Evolutionary conservation across 2,888 invertebrate species (phyloP).

Genomic region (Ophion costatus): DNA sequence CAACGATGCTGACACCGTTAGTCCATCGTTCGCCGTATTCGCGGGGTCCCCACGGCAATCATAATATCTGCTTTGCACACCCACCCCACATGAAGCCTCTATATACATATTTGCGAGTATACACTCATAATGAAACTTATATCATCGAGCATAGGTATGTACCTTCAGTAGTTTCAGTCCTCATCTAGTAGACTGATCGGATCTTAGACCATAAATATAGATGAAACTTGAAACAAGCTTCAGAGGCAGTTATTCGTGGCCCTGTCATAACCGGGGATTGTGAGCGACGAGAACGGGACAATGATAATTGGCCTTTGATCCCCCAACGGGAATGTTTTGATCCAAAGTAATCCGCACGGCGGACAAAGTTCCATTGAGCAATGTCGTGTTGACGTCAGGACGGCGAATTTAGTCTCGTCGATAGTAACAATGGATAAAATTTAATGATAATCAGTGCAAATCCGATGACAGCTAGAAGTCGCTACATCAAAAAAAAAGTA

Average conservation of each 20-base stretch:
- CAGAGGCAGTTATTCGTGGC: background rate
- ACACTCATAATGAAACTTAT: background rate
- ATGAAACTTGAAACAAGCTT: background rate
- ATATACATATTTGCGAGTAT: background rate
- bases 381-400: too few species aligned
- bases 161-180: background rate
- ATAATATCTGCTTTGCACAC: constrained; percentile 12
- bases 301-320: too few species aligned
- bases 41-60: constrained; percentile 1
- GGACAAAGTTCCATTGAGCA: too few species aligned
- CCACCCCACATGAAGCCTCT: background rate
- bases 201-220: constrained; percentile 3
- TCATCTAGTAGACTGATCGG: constrained; percentile 6
- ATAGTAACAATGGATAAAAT: too few species aligned
- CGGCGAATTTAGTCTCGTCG: too few species aligned
- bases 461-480: too few species aligned
- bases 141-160: background rate
- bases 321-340: too few species aligned
- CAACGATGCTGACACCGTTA: constrained; percentile 53
- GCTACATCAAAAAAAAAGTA: too few species aligned
- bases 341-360: too few species aligned
- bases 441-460: too few species aligned
- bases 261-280: too few species aligned
- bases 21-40: constrained; percentile 43
- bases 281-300: too few species aligned